A percentile compares a stretch with the other conserved stretches of the same genome.
These are phyloP conservation scores for Meloidogyne exigua DNA, from an alignment of 1,140 invertebrate genomes.

Conservation along the genomic window DNA sequence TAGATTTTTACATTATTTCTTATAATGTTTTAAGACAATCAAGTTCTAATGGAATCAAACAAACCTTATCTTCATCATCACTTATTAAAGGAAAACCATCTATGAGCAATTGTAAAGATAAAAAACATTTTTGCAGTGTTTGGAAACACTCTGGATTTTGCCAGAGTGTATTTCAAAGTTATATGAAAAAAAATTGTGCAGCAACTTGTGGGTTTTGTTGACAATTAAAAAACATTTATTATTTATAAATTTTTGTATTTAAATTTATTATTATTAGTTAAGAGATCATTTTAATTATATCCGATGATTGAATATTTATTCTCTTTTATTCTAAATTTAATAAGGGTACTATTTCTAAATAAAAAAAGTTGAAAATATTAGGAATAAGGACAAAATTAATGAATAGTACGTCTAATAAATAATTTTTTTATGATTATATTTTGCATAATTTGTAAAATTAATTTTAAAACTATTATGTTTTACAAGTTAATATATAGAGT, in stretches of 20 bases:
- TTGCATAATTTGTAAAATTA: too few species aligned
- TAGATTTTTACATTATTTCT: background rate
- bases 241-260: background rate
- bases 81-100: constrained; percentile 12
- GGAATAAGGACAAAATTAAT: too few species aligned
- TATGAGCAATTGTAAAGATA: constrained; percentile 43
- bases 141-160: constrained; percentile 62
- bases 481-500: background rate
- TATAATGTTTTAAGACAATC: background rate
- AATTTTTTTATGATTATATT: too few species aligned
- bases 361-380: too few species aligned
- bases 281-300: too few species aligned
- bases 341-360: too few species aligned
- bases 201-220: constrained; percentile 53
- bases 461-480: background rate
- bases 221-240: constrained; percentile 2
- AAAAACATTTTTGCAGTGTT: constrained; percentile 58
- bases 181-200: constrained; percentile 62
- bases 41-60: constrained; percentile 3
- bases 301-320: too few species aligned
- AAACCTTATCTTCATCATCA: constrained; percentile 4
- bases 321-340: too few species aligned
- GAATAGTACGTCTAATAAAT: too few species aligned
- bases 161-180: constrained; percentile 56
- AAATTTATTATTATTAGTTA: background rate